phyloP scores from a whole-genome alignment of 2,113 vertebrate genomes.

The Ammodytes marinus region DNA sequence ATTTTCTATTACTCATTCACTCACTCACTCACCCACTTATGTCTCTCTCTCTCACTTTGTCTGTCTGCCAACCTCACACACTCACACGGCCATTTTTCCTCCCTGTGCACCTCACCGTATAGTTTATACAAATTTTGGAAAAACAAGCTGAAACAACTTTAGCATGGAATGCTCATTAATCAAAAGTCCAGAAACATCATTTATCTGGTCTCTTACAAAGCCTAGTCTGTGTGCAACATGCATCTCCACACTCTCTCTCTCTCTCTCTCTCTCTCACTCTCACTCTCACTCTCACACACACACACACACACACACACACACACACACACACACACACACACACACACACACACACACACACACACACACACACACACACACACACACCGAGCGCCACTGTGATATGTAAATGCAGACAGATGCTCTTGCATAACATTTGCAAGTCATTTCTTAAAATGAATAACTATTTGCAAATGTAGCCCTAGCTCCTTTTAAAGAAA shows the following conservation, averaged over 20 bases:
- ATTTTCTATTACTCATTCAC: conserved; percentile 53
- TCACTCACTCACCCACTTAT: conserved; percentile 25
- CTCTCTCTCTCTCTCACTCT: too few species aligned
- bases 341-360: conserved; percentile 20
- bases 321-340: too few species aligned
- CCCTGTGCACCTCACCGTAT: conserved; percentile 19
- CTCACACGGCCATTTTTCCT: conserved; percentile 23
- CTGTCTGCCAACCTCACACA: conserved; percentile 22
- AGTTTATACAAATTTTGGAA: conserved; percentile 47
- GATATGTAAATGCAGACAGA: conserved; percentile 79
- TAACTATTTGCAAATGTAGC: conserved; percentile 32
- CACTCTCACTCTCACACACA: conserved; percentile 31
- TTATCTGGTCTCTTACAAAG: conserved; percentile 32
- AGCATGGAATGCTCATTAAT: conserved; percentile 57
- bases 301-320: conserved; percentile 41
- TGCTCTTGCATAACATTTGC: conserved; percentile 77
- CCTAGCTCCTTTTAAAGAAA: conserved; percentile 28
- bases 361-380: conserved; percentile 43
- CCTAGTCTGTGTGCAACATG: conserved; percentile 28
- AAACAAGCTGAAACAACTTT: conserved; percentile 55
- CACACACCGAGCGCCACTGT: conserved; percentile 48
- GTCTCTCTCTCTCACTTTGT: conserved; percentile 29
- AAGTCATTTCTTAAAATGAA: conserved; percentile 66
- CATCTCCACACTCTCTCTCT: conserved; percentile 4
- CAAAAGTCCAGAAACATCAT: conserved; percentile 41